Evolutionary conservation across 1,140 invertebrate genomes (phyloP), one percentile per base, ranked within the genome.

Genomic region (Paralvinella palmiformis): DNA sequence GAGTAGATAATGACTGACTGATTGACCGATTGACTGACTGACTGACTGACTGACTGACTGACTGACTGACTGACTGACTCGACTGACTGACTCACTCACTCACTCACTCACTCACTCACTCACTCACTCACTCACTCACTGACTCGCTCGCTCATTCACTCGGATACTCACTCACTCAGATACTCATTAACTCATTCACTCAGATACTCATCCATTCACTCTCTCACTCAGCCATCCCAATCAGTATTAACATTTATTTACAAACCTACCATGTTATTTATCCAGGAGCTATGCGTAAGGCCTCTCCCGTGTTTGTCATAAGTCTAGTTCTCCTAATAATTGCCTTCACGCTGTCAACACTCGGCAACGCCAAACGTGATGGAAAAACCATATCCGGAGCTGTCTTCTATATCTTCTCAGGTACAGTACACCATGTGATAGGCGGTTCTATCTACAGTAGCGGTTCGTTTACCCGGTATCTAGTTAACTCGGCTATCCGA

Each of bases 321-420:
- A 65, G 71, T 41, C 64, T 76, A 13, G 59, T 76, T 31, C 55
- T 75, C 37, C 63, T 71, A 32, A 64, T 73, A 7, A 37, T 72
- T 4, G 75, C 64, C 17, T 66, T 72, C 27, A 68, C 70, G 20
- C 63, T 74, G 20, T 70, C 66, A 10, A 70, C 71, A 5, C 52
- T 73, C n/a, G 75, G 75, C 13, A 73, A 69, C 62, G 68, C 71
- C 29, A 64, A 71, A 22, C 53, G 62, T 6, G 72, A 76, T 58
- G 66, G 68, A 15, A 72, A 69, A 37, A 74, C 72, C 1, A 60
- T 76, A n/a, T 27, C 72, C 1, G 72, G 68, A 22, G 70, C 73
- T 50, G 67, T 76, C 0, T 62, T 73, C 15, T 75, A 72, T 37
- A 69, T 76, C 10, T 61, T 73, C n/a, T 61, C 72, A 31, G 75